Base-by-base conservation (phyloP, 1,140 invertebrate species). In the Anoplolepis gracilipes region DNA sequence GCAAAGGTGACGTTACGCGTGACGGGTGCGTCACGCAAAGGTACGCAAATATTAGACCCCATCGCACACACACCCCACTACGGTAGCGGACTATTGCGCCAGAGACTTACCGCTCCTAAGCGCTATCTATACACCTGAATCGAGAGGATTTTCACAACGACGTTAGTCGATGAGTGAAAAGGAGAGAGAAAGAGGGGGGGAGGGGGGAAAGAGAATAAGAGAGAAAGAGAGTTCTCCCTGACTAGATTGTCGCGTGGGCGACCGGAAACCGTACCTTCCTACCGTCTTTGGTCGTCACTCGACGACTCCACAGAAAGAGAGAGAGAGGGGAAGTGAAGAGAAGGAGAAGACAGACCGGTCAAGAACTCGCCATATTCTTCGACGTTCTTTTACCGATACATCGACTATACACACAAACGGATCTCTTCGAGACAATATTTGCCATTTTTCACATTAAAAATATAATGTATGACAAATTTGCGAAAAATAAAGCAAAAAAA, bases 221-320 rank as follows among this genome's bases (percentile, higher is more conserved):
- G 61, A 78, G 19, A 16, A 42, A 87, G 88, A 85, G 89, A 89
- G 89, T 77, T n/a, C 85, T 87, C 84, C 85, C 88, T 84, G 92
- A 90, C 92, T 93, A 93, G 93, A 90, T 90, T 90, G 90, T 91
- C 90, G 93, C 90, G 93, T 94, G 93, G 93, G 93, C 92, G 93
- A 94, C 93, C 93, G 93, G 93, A 94, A 94, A 93, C 92, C 93
- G 91, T 93, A 93, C 92, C 93, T 94, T 92, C 93, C 93, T 94
- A 93, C 93, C 93, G 93, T 93, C 93, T 94, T 94, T 93, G 92
- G 89, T 90, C 88, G 89, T 90, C 89, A 90, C 89, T 90, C 86
- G 86, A 85, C 86, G 93, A 88, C 88, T 87, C 81, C 73, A 36
- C 39, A 49, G 16, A 49, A 25, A 78, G 75, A 30, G 65, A 49